Base-by-base conservation (phyloP, 1,140 invertebrate genomes). In the Drosophila seguyi region DNA sequence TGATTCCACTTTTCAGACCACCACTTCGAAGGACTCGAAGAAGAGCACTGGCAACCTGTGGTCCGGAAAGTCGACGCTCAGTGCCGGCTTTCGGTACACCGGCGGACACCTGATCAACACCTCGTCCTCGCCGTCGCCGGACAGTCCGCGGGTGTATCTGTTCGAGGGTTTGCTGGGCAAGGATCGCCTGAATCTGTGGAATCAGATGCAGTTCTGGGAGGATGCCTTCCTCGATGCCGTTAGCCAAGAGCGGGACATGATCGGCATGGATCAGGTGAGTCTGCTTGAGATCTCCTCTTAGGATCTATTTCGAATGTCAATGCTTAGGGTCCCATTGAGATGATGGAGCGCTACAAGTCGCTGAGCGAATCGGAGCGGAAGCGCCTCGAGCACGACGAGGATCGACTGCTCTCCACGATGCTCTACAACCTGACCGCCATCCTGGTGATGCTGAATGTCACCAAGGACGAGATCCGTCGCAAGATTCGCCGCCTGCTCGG, bases 161-260 rank as follows among this genome's bases (percentile, higher is more conserved):
- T 99, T 98, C 93, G 98, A 99, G 94, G 98, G 97, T 4, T 87
- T 95, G 13, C 91, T 95, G 72, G 95, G 95, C 88, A 95, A 94
- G 72, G 93, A 94, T 75, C 87, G 98, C 75, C 97, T 97, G 5
- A 95, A 95, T 38, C 93, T 99, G n/a, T 99, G 99, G 99, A 98
- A 99, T 93, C 97, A 99, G 94, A 99, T 99, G 97, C 98, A 99
- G 91, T 99, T 99, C 93, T 99, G 99, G 99, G 99, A 99, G 93
- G 99, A 99, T 93, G 97, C 98, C 0, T 99, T 99, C 92, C 94
- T 99, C 27, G 99, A 99, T 93, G 98, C 99, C 0, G 99, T 99
- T 1, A 99, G 99, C 52, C 98, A 99, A 93, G 99, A 99, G 92
- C 94, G 99, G 56, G 99, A 99, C 92, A 98, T 99, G 95, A 98